Conservation (phyloP, 2,888 invertebrate genomes). For the Hecatera dysodea region DNA sequence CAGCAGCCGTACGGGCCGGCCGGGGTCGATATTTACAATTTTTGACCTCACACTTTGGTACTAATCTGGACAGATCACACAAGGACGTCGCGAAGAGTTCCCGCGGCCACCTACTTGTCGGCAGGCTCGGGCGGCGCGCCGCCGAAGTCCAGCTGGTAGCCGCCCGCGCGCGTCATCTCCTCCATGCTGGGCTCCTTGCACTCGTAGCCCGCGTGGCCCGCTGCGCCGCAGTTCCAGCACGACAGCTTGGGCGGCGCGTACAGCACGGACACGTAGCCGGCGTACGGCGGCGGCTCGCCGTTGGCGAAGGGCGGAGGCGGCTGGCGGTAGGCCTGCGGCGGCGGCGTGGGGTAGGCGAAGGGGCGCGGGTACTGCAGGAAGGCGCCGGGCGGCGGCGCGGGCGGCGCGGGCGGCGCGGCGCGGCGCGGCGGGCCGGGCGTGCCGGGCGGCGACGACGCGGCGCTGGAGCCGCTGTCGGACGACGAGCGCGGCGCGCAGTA, state of each 20-base stretch:
- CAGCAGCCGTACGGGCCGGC: constrained; percentile 59
- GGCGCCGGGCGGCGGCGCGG: constrained; percentile 76
- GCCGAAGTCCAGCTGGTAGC: constrained; percentile 93
- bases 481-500: constrained; percentile 79
- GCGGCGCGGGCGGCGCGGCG: constrained; percentile 72
- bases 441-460: constrained; percentile 85
- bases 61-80: constrained; percentile 62
- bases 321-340: constrained; percentile 84
- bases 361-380: constrained; percentile 83
- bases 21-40: constrained; percentile 67
- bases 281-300: constrained; percentile 87
- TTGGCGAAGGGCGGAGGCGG: constrained; percentile 87
- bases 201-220: constrained; percentile 95
- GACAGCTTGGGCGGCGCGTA: constrained; percentile 92
- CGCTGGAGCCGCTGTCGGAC: constrained; percentile 86
- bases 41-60: constrained; percentile 79
- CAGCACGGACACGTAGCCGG: constrained; percentile 88
- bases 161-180: constrained; percentile 95
- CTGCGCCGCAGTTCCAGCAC: constrained; percentile 98
- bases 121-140: constrained; percentile 85
- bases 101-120: constrained; percentile 79
- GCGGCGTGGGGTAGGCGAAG: constrained; percentile 84
- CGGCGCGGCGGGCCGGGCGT: constrained; percentile 79
- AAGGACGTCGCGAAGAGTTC: constrained; percentile 49
- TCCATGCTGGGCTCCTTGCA: constrained; percentile 98